Evolutionary conservation across 2,797 vertebrate species (phyloP).

Genomic region (Allobates femoralis): DNA sequence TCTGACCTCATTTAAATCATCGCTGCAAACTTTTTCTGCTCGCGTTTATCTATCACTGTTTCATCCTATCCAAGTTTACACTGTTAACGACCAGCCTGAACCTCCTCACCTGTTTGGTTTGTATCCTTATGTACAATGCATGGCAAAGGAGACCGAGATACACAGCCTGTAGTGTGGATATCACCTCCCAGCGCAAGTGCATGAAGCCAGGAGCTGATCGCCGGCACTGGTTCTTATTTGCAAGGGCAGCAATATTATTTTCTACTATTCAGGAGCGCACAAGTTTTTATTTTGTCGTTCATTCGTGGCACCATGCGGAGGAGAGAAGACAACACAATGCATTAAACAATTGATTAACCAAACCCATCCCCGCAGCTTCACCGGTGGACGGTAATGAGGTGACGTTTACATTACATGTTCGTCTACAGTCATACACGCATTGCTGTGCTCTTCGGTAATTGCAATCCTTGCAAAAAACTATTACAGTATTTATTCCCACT

Average conservation of each 20-base stretch:
- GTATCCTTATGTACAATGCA: slow-evolving; percentile 9
- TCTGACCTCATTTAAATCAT: slow-evolving; percentile 71
- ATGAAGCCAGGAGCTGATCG: slow-evolving; percentile 15
- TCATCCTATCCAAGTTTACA: slow-evolving; percentile 64
- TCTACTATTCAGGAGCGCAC: slow-evolving; percentile 39
- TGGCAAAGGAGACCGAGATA: slow-evolving; percentile 40
- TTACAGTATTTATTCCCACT: not conserved
- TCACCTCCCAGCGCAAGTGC: slow-evolving; percentile 30
- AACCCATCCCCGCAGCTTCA: not conserved
- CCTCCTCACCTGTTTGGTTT: slow-evolving; percentile 35
- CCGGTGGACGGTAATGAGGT: slow-evolving; percentile 17
- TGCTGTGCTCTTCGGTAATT: not conserved
- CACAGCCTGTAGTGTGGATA: slow-evolving; percentile 27
- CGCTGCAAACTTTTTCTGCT: slow-evolving; percentile 47
- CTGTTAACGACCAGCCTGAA: slow-evolving; percentile 67
- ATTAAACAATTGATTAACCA: not conserved
- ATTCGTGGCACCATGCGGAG: not conserved
- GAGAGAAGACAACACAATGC: not conserved
- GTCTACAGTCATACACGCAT: not conserved
- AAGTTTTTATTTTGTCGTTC: slow-evolving; percentile 5
- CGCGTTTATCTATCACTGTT: slow-evolving; percentile 24
- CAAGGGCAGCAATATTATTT: slow-evolving; percentile 55
- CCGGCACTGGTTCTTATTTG: slow-evolving; percentile 13
- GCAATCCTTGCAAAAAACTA: not conserved
- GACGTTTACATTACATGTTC: slow-evolving; percentile 25